phyloP scores from a whole-genome alignment of 2,797 vertebrate genomes.

The Austrolebias charrua region DNA sequence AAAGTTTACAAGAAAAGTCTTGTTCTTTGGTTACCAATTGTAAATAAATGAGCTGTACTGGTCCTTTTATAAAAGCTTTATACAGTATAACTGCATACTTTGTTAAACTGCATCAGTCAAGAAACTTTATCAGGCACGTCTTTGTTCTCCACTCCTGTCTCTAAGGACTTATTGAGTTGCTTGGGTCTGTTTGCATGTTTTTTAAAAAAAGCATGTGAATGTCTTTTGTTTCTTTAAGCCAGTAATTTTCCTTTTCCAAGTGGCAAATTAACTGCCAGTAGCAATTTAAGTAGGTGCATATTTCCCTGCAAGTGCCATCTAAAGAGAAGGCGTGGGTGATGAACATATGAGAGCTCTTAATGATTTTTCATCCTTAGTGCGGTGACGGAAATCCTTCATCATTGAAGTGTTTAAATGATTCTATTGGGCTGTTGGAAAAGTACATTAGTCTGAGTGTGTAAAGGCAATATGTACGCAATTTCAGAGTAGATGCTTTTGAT shows the following conservation, averaged over 20 bases:
- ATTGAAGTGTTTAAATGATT: constrained; percentile 50
- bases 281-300: constrained; percentile 48
- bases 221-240: constrained; percentile 42
- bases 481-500: constrained; percentile 31
- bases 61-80: neutral
- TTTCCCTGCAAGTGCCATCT: constrained; percentile 37
- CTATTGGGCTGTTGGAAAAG: constrained; percentile 37
- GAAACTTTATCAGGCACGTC: constrained; percentile 14
- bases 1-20: no score
- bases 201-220: constrained; percentile 25
- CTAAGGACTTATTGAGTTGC: constrained; percentile 38
- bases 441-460: constrained; percentile 28
- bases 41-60: neutral
- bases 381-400: constrained; percentile 39
- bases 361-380: constrained; percentile 53
- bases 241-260: constrained; percentile 40
- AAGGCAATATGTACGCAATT: constrained; percentile 31
- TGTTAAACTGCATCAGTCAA: constrained; percentile 1
- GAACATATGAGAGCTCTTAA: constrained; percentile 49
- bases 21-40: neutral
- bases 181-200: constrained; percentile 19
- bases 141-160: constrained; percentile 16
- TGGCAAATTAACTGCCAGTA: constrained; percentile 41
- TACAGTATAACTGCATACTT: no score
- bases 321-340: constrained; percentile 44